Base-by-base conservation (phyloP, 2,797 vertebrate species). In the Tinamus major region DNA sequence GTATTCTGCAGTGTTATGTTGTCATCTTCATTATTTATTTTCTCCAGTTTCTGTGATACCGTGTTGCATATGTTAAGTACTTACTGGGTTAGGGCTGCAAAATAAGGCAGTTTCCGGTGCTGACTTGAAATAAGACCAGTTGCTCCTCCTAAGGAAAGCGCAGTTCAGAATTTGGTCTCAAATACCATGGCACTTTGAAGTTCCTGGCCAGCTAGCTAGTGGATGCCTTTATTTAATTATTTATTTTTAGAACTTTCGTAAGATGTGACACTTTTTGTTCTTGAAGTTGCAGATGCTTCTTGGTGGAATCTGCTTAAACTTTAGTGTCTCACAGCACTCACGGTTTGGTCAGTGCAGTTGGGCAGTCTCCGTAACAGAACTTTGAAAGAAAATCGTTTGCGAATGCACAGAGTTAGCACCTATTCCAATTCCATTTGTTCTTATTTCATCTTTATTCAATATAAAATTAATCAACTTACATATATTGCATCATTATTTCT, bases 401-500 rank as follows among this genome's bases (percentile, higher is more conserved):
- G 23, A 79, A 56, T 71, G 29, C 51, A 1, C 4, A 13, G 29
- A 79, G 29, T 5, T 44, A 56, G 13, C 78, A 41, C 8, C 29
- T 14, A 29, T 89, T 85, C n/a, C 29, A 16, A 29, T 89, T 85
- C n/a, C 8, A 10, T 4, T 63, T 91, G 39, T 88, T 76, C 5
- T 58, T 2, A 42, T 29, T 92, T 79, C 1, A 17, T 37, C 35
- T 71, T 13, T 33, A 7, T 18, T 85, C 4, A 64, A 24, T 70
- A 19, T 44, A 44, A 61, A 56, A 39, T 13, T 9, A 39, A 19
- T 29, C 35, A 9, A 65, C 80, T 80, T 86, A 2, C 4, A 1
- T 35, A 3, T 39, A 6, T 70, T 1, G 0, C 35, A 2, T 59
- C 89, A 17, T 18, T 85, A 6, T 31, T 19, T 71, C 1, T 75